These are phyloP conservation scores for Cataglyphis livida DNA, from an alignment of 2,888 invertebrate species.

Conservation along the genomic window DNA sequence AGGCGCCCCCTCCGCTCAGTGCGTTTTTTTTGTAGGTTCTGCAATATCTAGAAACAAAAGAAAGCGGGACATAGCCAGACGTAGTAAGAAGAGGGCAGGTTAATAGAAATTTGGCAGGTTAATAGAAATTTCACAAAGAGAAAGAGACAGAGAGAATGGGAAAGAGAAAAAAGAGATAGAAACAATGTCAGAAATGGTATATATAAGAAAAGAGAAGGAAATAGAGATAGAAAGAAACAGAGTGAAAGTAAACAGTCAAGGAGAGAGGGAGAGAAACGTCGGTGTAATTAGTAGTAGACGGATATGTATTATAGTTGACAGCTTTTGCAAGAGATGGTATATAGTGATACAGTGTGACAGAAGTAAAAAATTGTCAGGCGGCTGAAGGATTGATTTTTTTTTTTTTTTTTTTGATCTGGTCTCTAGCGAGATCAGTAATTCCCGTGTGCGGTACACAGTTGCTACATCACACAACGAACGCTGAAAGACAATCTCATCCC, in stretches of 20 bases:
- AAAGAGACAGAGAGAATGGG: conserved; percentile 68
- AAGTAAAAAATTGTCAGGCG: conserved; percentile 55
- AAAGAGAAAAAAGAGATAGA: conserved; percentile 64
- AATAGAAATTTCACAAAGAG: conserved; percentile 80
- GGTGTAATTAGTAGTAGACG: conserved; percentile 17
- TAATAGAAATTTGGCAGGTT: conserved; percentile 82
- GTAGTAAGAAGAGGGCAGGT: conserved; percentile 88
- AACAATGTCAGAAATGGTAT: conserved; percentile 24
- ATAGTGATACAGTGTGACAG: conserved; percentile 42
- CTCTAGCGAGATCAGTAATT: conserved; percentile 46
- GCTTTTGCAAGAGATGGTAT: conserved; percentile 39
- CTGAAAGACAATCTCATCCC: conserved; percentile 36
- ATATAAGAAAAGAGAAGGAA: conserved; percentile 9
- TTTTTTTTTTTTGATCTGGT: conserved; percentile 12
- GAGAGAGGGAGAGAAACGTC: conserved; percentile 36
- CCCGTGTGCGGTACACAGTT: conserved; percentile 30
- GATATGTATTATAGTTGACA: conserved; percentile 49
- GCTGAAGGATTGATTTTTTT: conserved; percentile 56
- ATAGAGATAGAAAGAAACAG: conserved; percentile 46
- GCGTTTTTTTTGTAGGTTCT: conserved; percentile 99
- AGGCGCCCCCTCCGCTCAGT: conserved; percentile 98
- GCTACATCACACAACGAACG: conserved; percentile 43
- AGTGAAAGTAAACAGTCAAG: conserved; percentile 41
- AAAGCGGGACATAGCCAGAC: conserved; percentile 91
- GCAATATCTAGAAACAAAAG: conserved; percentile 98